Evolutionary conservation across 2,113 vertebrate species (phyloP), one percentile per base, ranked within the genome.

Genomic region (Dinomys branickii): DNA sequence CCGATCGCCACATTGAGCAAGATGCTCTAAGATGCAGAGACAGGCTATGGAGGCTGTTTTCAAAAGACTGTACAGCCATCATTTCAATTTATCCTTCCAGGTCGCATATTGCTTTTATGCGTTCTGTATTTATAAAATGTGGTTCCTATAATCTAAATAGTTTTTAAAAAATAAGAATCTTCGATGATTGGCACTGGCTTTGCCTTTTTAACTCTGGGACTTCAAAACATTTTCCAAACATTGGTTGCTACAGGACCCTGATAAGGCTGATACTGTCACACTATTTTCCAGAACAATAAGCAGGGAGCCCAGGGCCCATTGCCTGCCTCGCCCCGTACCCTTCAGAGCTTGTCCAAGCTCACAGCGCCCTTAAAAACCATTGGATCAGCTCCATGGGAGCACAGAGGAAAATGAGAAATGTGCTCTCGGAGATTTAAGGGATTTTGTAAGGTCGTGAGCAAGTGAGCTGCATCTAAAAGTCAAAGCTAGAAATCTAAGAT

Each of bases 281-380:
- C 94, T 97, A 91, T 96, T 97, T 98, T 97, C 96, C 88, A 96
- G 52, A 56, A 97, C n/a, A 11, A 80, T 97, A 95, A 96, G 73
- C 97, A 91, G 86, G 83, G 92, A 97, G 22, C 83, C 44, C 71
- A 85, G 94, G 86, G 92, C 94, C 92, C 90, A 91, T 96, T 94
- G 56, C 83, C 84, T 88, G 94, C 63, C 88, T 96, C 94, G 91
- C 86, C 91, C 97, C 73, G 35, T 89, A 93, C 91, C 75, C 95
- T 93, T 88, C 92, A 89, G 91, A 95, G 85, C 83, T 86, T 89
- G 95, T 47, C 88, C 95, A 94, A 80, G 90, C 90, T 95, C 97
- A 96, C 90, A 96, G 81, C 82, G 94, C 96, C 90, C 95, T 96
- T 97, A 92, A 97, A 96, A 98, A 63, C 84, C 92, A 90, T n/a